Evolutionary conservation across 2,797 vertebrate genomes (phyloP).

Genomic region (Oophaga sylvatica): DNA sequence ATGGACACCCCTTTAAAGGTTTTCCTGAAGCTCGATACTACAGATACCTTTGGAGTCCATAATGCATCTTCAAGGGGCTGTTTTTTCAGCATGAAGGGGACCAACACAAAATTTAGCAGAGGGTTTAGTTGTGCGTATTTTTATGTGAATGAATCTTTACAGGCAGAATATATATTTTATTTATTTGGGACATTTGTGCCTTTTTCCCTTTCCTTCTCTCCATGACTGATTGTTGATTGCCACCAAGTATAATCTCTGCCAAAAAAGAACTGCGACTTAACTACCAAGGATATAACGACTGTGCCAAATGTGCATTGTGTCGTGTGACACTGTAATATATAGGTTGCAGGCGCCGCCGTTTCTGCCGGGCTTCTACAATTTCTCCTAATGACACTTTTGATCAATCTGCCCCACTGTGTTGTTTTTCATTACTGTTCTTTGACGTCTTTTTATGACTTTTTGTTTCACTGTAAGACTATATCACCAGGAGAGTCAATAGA

Average conservation of each 20-base stretch:
- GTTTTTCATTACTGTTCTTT: not conserved
- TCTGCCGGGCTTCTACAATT: not conserved
- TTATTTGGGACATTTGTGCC: not conserved
- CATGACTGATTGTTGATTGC: conserved; percentile 4
- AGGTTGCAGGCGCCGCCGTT: not conserved
- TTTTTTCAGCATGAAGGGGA: too few species aligned
- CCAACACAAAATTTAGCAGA: too few species aligned
- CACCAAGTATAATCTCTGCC: not conserved
- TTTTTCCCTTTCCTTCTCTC: not conserved
- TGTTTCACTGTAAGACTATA: not conserved
- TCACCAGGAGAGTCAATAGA: not conserved
- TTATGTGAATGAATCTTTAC: not conserved
- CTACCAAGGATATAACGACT: not conserved
- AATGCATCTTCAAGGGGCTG: too few species aligned
- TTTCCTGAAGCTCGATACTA: too few species aligned
- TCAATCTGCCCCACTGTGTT: not conserved
- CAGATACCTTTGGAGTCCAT: too few species aligned
- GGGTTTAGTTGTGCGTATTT: too few species aligned
- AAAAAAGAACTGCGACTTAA: not conserved
- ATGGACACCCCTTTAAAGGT: too few species aligned
- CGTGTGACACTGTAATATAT: not conserved
- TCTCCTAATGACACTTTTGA: not conserved
- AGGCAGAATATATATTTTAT: not conserved
- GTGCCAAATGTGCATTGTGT: not conserved
- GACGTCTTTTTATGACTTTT: conserved; percentile 1